Base-by-base conservation (phyloP, 2,888 invertebrate species). In the Epinotia bilunana region DNA sequence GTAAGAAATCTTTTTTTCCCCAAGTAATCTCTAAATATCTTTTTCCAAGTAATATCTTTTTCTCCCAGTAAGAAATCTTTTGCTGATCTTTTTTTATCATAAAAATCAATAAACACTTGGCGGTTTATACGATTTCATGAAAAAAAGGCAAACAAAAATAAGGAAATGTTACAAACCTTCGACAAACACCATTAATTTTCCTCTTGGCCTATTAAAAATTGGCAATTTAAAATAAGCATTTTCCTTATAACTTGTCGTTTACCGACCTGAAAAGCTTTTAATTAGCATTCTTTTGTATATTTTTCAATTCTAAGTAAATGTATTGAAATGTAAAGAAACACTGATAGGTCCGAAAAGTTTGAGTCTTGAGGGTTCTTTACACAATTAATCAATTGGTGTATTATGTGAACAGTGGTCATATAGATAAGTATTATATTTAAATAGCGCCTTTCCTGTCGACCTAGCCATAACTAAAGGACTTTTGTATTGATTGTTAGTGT, bases 251-350 rank as follows among this genome's bases (percentile, higher is more conserved):
- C 16, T 12, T 18, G 9, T 60, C 46, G n/a, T 67, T 65, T 60
- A 58, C 23, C 64, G 46, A 23, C 18, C 28, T 46, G 28, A 67
- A 61, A 49, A 53, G n/a, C 18, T 46, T 43, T n/a, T 43, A 62
- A 73, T 53, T 67, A 46, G 43, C 6, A 16, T 33, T 23, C 58
- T 58, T 65, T 60, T 46, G 46, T 20, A 43, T 46, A 65, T 72
- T 65, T 72, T 68, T 61, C 53, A 55, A 68, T 61, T 62, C 28
- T 9, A 60, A 73, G 67, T 53, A 55, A 68, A 61, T 61, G 39
- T 18, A 62, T 73, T 53, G 67, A 61, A 67, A 61, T 3, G 11
- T n/a, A 67, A 53, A 53, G 33, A 67, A 53, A 4, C n/a, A 13
- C 16, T n/a, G 63, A 20, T 16, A 63, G 7, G 63, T 13, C 12